phyloP scores from a whole-genome alignment of 2,797 vertebrate species.

The Onychomys arenicola region DNA sequence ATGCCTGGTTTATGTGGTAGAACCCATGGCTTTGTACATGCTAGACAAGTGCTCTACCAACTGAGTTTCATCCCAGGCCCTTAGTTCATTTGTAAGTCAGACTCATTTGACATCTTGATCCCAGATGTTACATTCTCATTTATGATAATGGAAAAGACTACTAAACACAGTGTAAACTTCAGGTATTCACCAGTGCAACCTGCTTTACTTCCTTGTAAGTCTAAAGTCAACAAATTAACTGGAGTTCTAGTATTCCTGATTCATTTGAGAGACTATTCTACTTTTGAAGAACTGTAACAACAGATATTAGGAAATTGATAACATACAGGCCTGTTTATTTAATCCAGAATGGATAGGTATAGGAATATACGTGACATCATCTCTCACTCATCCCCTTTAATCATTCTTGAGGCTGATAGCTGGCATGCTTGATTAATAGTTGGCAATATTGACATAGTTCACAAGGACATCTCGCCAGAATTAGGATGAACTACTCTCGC shows the following conservation, averaged over 20 bases:
- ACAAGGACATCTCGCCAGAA: background rate
- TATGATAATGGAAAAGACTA: background rate
- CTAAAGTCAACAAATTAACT: background rate
- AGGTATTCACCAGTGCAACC: background rate
- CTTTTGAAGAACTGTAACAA: background rate
- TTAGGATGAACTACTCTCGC: background rate
- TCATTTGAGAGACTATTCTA: background rate
- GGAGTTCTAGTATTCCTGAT: background rate
- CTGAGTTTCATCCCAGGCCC: background rate
- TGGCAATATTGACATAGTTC: background rate
- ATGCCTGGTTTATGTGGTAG: background rate
- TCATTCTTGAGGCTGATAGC: background rate
- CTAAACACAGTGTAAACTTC: background rate
- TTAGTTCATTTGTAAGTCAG: background rate
- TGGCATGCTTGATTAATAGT: background rate
- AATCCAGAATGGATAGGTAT: constrained; percentile 23
- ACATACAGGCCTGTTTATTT: background rate
- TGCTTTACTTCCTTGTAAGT: background rate
- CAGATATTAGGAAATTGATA: constrained; percentile 27
- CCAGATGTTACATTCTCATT: background rate
- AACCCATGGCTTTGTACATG: background rate
- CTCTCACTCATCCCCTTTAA: background rate
- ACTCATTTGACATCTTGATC: background rate
- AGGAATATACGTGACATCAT: background rate
- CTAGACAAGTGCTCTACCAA: too few relatives aligned